Evolutionary conservation across 2,797 vertebrate species (phyloP).

Genomic region (Remorina albescens): DNA sequence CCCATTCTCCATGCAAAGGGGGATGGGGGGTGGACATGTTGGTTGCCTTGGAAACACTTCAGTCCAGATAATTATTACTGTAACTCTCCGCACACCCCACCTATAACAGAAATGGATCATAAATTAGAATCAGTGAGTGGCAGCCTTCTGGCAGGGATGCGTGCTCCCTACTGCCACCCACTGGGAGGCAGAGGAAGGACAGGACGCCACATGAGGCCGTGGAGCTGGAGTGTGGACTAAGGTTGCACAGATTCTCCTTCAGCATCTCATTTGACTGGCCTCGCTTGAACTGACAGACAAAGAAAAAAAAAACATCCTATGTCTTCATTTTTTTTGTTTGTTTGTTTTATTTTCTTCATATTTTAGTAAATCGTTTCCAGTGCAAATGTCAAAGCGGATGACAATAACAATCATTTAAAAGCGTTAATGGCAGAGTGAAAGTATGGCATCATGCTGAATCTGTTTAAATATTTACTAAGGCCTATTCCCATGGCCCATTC

Average conservation of each 20-base stretch:
- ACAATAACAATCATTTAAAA: constrained; percentile 84
- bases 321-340: constrained; percentile 36
- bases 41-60: constrained; percentile 98
- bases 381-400: constrained; percentile 76
- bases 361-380: constrained; percentile 68
- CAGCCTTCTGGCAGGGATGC: constrained; percentile 86
- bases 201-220: not conserved
- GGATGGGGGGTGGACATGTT: constrained; percentile 53
- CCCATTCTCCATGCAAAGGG: constrained; percentile 27
- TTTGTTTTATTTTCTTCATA: constrained; percentile 63
- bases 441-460: constrained; percentile 84
- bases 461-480: constrained; percentile 90
- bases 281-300: constrained; percentile 61
- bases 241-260: constrained; percentile 6
- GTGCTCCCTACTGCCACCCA: constrained; percentile 89
- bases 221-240: constrained; percentile 7
- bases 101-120: constrained; percentile 99
- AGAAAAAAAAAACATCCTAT: constrained; percentile 28
- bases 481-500: constrained; percentile 86
- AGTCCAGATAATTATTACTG: constrained; percentile 99
- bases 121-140: constrained; percentile 94
- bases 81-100: constrained; percentile 98
- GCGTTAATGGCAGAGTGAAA: constrained; percentile 85
- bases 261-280: constrained; percentile 53
- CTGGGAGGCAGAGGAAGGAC: constrained; percentile 74